phyloP scores from a whole-genome alignment of 1,140 invertebrate species.

The Cotesia typhae region DNA sequence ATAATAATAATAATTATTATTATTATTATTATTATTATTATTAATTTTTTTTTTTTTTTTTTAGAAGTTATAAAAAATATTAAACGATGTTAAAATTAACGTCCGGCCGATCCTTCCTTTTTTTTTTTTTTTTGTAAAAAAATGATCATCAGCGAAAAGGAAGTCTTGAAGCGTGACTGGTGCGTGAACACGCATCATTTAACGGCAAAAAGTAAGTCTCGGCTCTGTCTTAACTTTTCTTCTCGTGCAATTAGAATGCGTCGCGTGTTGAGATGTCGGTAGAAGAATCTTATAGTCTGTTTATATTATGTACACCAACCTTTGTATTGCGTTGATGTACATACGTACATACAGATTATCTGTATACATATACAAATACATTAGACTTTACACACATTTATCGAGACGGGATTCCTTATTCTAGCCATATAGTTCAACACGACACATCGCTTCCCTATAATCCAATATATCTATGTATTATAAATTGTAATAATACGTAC shows the following conservation, averaged over 20 bases:
- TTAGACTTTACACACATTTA: conserved; percentile 13
- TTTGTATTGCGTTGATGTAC: conserved; percentile 20
- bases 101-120: background rate
- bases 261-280: conserved; percentile 38
- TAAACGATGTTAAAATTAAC: background rate
- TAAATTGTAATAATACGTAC: too few species aligned
- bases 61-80: background rate
- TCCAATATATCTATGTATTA: too few species aligned
- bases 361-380: background rate
- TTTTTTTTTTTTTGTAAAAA: background rate
- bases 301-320: too few species aligned
- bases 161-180: conserved; percentile 36
- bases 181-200: conserved; percentile 43
- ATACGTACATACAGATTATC: conserved; percentile 7
- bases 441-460: background rate
- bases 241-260: conserved; percentile 42
- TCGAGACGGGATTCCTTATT: conserved; percentile 12
- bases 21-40: too few species aligned
- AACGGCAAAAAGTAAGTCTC: conserved; percentile 28
- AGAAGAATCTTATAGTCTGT: conserved; percentile 18
- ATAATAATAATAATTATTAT: too few species aligned
- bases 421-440: background rate
- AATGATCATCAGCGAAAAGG: conserved; percentile 15
- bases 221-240: too few species aligned
- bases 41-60: too few species aligned